Conservation (phyloP, 2,888 invertebrate genomes). For the Hanleya hanleyi region DNA sequence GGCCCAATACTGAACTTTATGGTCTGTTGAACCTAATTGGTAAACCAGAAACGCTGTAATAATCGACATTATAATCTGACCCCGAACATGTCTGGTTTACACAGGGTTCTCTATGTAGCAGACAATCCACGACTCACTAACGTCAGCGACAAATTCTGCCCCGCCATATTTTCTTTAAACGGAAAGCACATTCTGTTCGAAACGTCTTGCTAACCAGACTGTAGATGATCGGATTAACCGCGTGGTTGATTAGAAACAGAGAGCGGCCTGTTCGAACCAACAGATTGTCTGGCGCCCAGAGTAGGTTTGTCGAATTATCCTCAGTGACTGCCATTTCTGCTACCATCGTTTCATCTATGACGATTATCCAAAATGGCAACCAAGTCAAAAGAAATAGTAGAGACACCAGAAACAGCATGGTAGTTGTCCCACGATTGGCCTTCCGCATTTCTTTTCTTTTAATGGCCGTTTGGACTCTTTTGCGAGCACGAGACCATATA, state of each 20-base stretch:
- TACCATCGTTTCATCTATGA: constrained; percentile 13
- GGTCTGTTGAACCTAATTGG: no score
- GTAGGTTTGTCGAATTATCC: constrained; percentile 11
- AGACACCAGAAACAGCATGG: constrained; percentile 45
- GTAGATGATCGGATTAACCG: constrained; percentile 45
- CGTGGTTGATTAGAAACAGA: constrained; percentile 45
- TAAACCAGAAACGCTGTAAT: no score
- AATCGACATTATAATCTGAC: no score
- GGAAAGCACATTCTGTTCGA: constrained; percentile 25
- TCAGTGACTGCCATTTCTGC: no score
- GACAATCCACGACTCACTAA: no score
- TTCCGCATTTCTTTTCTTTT: no score
- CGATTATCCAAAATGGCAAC: constrained; percentile 37
- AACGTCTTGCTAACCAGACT: constrained; percentile 40
- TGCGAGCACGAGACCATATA: no score
- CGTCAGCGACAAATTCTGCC: no score
- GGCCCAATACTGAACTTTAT: no score
- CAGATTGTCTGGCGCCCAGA: constrained; percentile 12
- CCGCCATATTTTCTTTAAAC: neutral
- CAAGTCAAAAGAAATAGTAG: constrained; percentile 42
- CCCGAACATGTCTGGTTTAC: no score
- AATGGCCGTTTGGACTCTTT: no score
- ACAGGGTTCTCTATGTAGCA: no score
- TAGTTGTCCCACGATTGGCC: constrained; percentile 24
- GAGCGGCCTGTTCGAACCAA: constrained; percentile 31